A percentile compares a stretch with the other conserved stretches of the same genome.
Evolutionary conservation across 2,113 vertebrate genomes (phyloP).

Genomic region (Fregata magnificens): DNA sequence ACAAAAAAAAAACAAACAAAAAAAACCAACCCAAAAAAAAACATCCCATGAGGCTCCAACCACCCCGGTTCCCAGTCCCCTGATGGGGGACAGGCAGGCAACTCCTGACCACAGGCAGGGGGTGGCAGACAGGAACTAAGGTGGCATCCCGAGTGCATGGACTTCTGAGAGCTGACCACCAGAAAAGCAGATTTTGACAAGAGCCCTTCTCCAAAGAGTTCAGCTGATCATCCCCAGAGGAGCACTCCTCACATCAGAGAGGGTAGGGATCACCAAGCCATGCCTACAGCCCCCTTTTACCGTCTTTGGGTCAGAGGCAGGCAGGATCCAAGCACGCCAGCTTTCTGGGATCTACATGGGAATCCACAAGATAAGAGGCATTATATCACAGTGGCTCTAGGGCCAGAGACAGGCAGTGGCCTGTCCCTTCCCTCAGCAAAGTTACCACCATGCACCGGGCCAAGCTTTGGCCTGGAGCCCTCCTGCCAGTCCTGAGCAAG

Average conservation of each 20-base stretch:
- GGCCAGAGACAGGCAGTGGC: background rate
- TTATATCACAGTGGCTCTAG: background rate
- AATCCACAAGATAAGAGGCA: constrained; percentile 68
- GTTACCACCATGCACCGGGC: rapidly evolving
- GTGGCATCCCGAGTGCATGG: background rate
- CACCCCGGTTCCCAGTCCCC: background rate
- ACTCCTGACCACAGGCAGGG: background rate
- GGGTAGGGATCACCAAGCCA: background rate
- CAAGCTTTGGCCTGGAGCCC: rapidly evolving
- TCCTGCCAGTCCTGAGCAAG: background rate
- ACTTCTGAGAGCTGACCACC: background rate
- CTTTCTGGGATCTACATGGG: constrained; percentile 74
- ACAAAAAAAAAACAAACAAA: no score
- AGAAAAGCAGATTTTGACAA: background rate
- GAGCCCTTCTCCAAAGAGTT: background rate
- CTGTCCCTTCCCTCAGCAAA: background rate
- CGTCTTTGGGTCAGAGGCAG: constrained; percentile 64
- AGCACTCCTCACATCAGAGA: background rate
- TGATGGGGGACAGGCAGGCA: background rate
- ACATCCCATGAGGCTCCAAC: background rate
- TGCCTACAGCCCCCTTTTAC: constrained; percentile 33
- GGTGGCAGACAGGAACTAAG: background rate
- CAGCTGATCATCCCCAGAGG: background rate
- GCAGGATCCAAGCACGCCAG: constrained; percentile 68
- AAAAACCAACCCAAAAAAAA: no score